Evolutionary conservation across 2,888 invertebrate genomes (phyloP).

Genomic region (Amphimallon solstitiale): DNA sequence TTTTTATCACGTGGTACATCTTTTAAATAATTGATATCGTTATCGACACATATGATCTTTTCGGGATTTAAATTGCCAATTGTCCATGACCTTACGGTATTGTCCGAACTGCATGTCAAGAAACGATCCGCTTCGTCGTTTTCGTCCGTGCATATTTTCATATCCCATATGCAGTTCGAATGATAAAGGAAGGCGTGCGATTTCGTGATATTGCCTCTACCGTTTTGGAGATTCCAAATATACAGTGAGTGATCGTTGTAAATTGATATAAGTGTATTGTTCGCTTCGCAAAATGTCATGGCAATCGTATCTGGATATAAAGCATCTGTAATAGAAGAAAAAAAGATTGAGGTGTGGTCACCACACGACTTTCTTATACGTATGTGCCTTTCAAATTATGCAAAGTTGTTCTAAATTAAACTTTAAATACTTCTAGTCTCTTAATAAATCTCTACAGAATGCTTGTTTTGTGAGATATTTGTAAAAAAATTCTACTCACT

Average conservation of each 20-base stretch:
- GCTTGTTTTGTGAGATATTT: too few species aligned
- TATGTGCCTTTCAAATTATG: too few species aligned
- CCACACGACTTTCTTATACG: too few species aligned
- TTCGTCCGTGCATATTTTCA: background rate
- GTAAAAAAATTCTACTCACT: too few species aligned
- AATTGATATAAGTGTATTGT: background rate
- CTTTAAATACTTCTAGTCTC: too few species aligned
- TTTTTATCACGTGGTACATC: background rate
- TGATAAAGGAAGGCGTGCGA: background rate
- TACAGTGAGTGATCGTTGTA: constrained; percentile 22
- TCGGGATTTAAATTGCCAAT: background rate
- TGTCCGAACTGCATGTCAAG: constrained; percentile 10
- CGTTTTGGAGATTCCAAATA: constrained; percentile 15
- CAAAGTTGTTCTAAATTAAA: too few species aligned
- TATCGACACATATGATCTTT: constrained; percentile 8
- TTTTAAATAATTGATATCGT: background rate
- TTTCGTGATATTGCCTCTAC: background rate
- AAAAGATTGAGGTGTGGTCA: too few species aligned
- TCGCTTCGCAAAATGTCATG: background rate
- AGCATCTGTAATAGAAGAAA: background rate
- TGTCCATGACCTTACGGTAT: constrained; percentile 7
- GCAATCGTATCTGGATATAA: constrained; percentile 17
- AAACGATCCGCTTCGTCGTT: background rate
- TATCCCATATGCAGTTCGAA: constrained; percentile 23
- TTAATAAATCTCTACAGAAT: too few species aligned